These are phyloP conservation scores for Perithous albicinctus DNA, from an alignment of 2,888 invertebrate genomes.

Conservation along the genomic window DNA sequence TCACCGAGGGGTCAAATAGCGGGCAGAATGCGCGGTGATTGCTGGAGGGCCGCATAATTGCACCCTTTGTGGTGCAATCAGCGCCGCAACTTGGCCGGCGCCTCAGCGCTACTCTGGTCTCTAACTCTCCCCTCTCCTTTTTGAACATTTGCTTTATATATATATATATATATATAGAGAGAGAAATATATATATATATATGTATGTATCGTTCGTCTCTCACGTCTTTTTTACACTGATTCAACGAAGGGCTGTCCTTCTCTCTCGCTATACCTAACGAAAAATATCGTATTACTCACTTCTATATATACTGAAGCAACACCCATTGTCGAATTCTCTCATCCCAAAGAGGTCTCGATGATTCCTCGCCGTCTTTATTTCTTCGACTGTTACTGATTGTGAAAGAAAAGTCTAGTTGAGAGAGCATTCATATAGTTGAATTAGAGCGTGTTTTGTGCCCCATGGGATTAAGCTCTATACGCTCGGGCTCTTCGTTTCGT, in stretches of 20 bases:
- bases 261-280: slow-evolving; percentile 42
- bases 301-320: slow-evolving; percentile 10
- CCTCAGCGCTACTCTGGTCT: slow-evolving; percentile 69
- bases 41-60: slow-evolving; percentile 85
- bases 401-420: slow-evolving; percentile 54
- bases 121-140: slow-evolving; percentile 12
- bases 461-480: neutral
- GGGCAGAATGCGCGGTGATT: slow-evolving; percentile 84
- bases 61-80: slow-evolving; percentile 85
- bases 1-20: slow-evolving; percentile 82
- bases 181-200: too few species aligned
- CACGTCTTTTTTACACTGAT: slow-evolving; percentile 17
- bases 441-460: slow-evolving; percentile 34
- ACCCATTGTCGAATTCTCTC: slow-evolving; percentile 62
- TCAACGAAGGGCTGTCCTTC: slow-evolving; percentile 28
- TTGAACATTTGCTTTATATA: slow-evolving; percentile 4
- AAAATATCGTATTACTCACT: slow-evolving; percentile 61
- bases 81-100: slow-evolving; percentile 83
- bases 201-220: neutral
- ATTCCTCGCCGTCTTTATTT: slow-evolving; percentile 32
- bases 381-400: slow-evolving; percentile 37
- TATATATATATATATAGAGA: too few species aligned
- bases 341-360: slow-evolving; percentile 39
- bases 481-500: too few species aligned
- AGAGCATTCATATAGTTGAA: slow-evolving; percentile 55